These are phyloP conservation scores for Bruchidius siliquastri DNA, from an alignment of 2,888 invertebrate species.

Conservation along the genomic window DNA sequence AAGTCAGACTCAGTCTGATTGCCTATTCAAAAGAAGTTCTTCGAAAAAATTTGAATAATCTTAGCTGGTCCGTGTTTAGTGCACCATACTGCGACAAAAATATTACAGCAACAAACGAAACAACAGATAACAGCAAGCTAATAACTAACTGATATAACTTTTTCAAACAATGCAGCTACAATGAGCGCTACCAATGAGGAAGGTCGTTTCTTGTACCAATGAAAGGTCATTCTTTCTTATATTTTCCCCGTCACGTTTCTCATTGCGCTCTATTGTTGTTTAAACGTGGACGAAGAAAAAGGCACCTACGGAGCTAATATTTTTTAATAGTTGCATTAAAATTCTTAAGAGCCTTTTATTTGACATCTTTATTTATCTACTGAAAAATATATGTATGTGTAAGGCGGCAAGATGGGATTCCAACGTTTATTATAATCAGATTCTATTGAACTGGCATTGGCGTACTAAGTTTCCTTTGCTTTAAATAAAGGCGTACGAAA, in stretches of 20 bases:
- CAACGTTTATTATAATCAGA: constrained; percentile 1
- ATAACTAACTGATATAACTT: background rate
- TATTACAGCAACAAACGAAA: background rate
- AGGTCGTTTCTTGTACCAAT: constrained; percentile 9
- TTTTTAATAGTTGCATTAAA: constrained; percentile 16
- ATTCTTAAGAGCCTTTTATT: constrained; percentile 10
- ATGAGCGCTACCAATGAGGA: constrained; percentile 2
- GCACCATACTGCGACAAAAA: too few relatives aligned
- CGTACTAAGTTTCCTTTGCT: background rate
- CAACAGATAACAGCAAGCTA: background rate
- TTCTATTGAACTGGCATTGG: background rate
- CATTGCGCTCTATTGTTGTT: constrained; percentile 11
- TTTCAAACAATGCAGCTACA: background rate
- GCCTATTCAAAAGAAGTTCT: too few relatives aligned
- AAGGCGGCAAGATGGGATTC: constrained; percentile 1
- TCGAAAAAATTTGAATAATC: too few relatives aligned
- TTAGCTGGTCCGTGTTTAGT: too few relatives aligned
- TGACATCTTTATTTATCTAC: constrained; percentile 3
- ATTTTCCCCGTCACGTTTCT: constrained; percentile 14
- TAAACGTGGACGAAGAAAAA: constrained; percentile 12
- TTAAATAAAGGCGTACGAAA: too few relatives aligned
- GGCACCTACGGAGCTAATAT: constrained; percentile 17
- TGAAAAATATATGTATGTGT: constrained; percentile 1
- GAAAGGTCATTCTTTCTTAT: constrained; percentile 10
- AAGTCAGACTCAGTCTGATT: too few relatives aligned